Evolutionary conservation across 2,888 invertebrate species (phyloP), one percentile per base, ranked within the genome.

Genomic region (Yponomeuta plumbellus): DNA sequence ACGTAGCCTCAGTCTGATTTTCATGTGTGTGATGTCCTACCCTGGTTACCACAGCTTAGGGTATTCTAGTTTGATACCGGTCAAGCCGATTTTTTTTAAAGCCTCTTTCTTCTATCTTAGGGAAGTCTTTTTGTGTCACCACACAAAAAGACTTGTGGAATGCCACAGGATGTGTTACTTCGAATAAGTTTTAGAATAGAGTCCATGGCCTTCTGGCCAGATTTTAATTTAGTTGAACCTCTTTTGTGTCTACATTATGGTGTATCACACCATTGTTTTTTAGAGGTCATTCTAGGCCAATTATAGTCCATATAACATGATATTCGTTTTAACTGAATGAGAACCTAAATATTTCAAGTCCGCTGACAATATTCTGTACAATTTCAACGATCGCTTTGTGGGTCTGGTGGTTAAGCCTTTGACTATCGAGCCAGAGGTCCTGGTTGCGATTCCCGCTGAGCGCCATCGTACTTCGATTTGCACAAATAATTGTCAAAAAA

Each of bases 191-290:
- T 8, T 5, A 6, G 34, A 5, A 13, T 44, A 44, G 44, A 44
- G 44, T 6, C 44, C 44, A 52, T 52, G 44, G 44, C 44, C 44
- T 52, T 52, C 44, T 17, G 17, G 3, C 44, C 44, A 52, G 44
- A 52, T 17, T 52, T 17, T 1, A 52, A 52, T 52, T 52, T 52
- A 52, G 44, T 52, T 52, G 44, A 52, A 52, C 44, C 44, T 52
- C 44, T 52, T 52, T 52, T 52, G 44, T 52, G 44, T 52, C 4
- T 44, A 26, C 13, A 52, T 17, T 52, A 52, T 52, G 44, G 44
- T 52, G 44, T 52, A 52, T 52, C 44, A 52, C 44, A 52, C 44
- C 44, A 52, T 52, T 52, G 44, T 52, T 52, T 52, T 44, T 52
- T 52, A 52, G 44, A 52, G 44, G 44, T 52, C 44, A 52, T 3